Base-by-base conservation (phyloP, 2,113 vertebrate species). In the Crocuta crocuta region DNA sequence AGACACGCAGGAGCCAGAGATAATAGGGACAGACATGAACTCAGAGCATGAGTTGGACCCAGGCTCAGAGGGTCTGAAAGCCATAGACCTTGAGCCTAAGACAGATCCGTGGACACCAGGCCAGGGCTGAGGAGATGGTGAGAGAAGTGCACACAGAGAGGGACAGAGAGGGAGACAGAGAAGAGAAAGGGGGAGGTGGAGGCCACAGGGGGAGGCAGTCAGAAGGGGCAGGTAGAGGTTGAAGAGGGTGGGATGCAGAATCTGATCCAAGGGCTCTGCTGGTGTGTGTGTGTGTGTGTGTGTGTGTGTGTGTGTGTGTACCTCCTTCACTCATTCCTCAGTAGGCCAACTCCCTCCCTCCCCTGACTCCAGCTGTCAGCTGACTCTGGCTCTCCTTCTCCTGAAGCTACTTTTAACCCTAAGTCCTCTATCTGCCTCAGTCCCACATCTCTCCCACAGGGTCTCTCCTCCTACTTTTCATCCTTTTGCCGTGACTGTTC, bases 351-450 rank as follows among this genome's bases (percentile, higher is more conserved):
- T 50, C 48, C 1, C 48, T 50, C 48, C 48, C 48, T 50, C 48
- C 48, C 48, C 7, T 48, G 48, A 50, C 48, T 50, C 48, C 48
- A 50, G 48, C 48, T 50, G 48, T 50, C 48, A 50, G 48, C 48
- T 50, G 48, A 50, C 48, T 50, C 48, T 50, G 48, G 48, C 48
- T 50, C 48, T 50, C 48, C 48, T 11, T 50, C 48, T 50, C 48
- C 48, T 1, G 10, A 50, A 11, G 48, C 48, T 50, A 11, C 48
- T 50, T 50, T 50, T 50, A 50, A 50, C 48, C 11, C 48, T 50
- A 48, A 48, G 48, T 50, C 48, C 11, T 23, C n/a, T n/a, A 39
- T 92, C 31, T 88, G 96, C 87, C 63, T 73, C 92, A 90, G 94
- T 83, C 76, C 31, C 28, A 0, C 4, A 1, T 43, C 39, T 79